Base-by-base conservation (phyloP, 2,888 invertebrate genomes). In the Drosophila pseudotakahashii region DNA sequence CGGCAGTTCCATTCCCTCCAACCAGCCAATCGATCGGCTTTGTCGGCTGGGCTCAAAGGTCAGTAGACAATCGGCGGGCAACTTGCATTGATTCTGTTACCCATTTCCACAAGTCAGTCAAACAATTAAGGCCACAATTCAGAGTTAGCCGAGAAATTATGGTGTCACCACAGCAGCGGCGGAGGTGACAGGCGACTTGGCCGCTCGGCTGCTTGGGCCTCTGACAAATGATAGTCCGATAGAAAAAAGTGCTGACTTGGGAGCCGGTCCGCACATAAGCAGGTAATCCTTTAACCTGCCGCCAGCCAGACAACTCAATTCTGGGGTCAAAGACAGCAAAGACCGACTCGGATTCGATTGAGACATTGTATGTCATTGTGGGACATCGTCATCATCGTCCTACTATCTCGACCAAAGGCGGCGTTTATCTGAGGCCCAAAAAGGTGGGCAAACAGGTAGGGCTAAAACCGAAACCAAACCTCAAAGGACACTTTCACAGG, bases 251-350 rank as follows among this genome's bases (percentile, higher is more conserved):
- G 88, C 86, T 83, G 82, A 81, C 73, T 85, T 74, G 73, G 75
- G 69, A 69, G 68, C 57, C 26, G 53, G 37, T 48, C 39, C 19
- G 34, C 32, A 63, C 52, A 34, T 57, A 26, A 61, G 52, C 41
- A 62, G 52, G 78, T 88, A 88, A 83, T 88, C 82, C 82, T 83
- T 83, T 83, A 85, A 82, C 86, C 88, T 82, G 74, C 86, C 83
- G 82, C 82, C 81, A 59, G 82, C 82, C 81, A 59, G 66, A 73
- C 66, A 52, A 39, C 64, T 58, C 74, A 64, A 70, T 53, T 61
- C 67, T 57, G 42, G 71, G 80, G 79, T 88, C 86, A 82, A 82
- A 82, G 88, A 63, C 44, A 55, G 55, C 54, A 26, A 6, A 26
- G 44, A 47, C 68, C 51, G 70, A 53, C 72, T 44, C 13, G 26